Evolutionary conservation across 2,888 invertebrate species (phyloP), one percentile per base, ranked within the genome.

Genomic region (Cataglyphis rosenhaueri): DNA sequence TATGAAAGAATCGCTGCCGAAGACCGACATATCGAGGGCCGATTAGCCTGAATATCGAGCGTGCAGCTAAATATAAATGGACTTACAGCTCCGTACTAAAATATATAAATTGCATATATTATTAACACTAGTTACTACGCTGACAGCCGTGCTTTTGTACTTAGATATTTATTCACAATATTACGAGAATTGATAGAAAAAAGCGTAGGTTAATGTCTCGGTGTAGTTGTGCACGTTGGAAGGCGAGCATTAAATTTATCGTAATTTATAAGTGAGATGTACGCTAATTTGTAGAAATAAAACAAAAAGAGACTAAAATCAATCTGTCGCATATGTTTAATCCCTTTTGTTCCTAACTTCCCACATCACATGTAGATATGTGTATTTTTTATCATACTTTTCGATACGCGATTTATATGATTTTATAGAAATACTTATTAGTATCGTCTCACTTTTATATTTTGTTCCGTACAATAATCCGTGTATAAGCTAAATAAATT

Each of bases 101-200:
- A 76, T 70, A 41, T 61, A 68, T 74, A 81, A 73, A n/a, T 62
- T 68, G 73, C 74, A 32, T 83, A 81, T 76, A 41, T 79, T 81
- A 87, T 89, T 84, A 86, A 88, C 78, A 78, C 66, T 68, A 84
- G 73, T 59, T 71, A 41, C 61, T 75, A 86, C 83, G 86, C 84
- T 59, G 85, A 83, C 66, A 78, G 68, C 71, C 85, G 89, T 87
- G 91, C 91, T 92, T 92, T 92, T 92, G 92, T 93, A 93, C 92
- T 93, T 92, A 92, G 92, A 92, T 93, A 93, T 93, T 93, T 93
- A 92, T 93, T 92, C 89, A 91, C 87, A 84, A 85, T 83, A 84
- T 87, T 82, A 66, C 82, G 61, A 81, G 65, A n/a, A 76, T 70
- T 41, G 66, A 57, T 66, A 62, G 62, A 29, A 66, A 59, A 59